A percentile compares a stretch with the other conserved stretches of the same genome.
These are phyloP conservation scores for Petaurus breviceps DNA, from an alignment of 2,113 vertebrate genomes.

Conservation along the genomic window DNA sequence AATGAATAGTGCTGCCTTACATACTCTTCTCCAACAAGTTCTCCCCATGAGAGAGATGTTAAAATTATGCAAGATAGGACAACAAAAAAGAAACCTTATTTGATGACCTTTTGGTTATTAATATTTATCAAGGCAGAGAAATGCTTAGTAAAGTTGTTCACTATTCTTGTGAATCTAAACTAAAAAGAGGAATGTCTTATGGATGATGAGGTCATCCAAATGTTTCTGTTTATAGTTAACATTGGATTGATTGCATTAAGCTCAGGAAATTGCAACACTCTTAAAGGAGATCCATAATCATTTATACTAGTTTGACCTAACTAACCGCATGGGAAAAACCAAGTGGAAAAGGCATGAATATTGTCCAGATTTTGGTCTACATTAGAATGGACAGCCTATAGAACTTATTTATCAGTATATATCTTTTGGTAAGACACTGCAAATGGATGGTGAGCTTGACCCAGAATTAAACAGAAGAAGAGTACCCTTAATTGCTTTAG, in stretches of 20 bases:
- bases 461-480: not conserved
- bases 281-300: not conserved
- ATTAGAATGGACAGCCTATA: no score
- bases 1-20: not conserved
- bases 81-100: not conserved
- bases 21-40: not conserved
- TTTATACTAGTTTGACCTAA: not conserved
- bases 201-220: not conserved
- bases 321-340: not conserved
- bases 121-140: not conserved
- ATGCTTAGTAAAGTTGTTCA: not conserved
- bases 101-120: not conserved
- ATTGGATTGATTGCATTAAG: not conserved
- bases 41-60: not conserved
- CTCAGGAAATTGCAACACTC: not conserved
- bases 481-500: no score
- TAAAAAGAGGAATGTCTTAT: not conserved
- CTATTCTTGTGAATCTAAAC: not conserved
- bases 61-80: not conserved
- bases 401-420: no score
- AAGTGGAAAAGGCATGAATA: not conserved
- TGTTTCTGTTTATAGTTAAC: not conserved
- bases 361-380: not conserved
- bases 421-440: not conserved
- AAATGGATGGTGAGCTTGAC: not conserved